These are phyloP conservation scores for Macrobrachium nipponense DNA, from an alignment of 1,140 invertebrate species.

Conservation along the genomic window DNA sequence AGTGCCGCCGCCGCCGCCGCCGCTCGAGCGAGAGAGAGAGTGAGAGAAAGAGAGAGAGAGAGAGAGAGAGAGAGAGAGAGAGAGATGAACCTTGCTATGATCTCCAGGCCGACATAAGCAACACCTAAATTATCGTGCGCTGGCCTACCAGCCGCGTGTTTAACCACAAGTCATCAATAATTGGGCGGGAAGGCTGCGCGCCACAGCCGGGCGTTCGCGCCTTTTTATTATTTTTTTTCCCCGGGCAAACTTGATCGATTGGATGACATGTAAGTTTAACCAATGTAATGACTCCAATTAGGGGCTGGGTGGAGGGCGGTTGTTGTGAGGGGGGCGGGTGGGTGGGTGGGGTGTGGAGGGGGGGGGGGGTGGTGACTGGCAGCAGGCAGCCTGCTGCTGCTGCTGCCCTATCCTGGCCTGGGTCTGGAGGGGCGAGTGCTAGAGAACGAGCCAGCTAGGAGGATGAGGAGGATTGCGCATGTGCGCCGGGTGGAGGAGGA, in stretches of 20 bases:
- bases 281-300: slow-evolving; percentile 61
- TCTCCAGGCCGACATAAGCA: slow-evolving; percentile 29
- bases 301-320: slow-evolving; percentile 45
- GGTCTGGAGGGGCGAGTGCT: slow-evolving; percentile 19
- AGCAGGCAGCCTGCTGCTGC: too few species aligned
- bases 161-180: slow-evolving; percentile 56
- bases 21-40: too few species aligned
- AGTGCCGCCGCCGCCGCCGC: too few species aligned
- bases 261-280: slow-evolving; percentile 60
- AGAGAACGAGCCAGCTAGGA: slow-evolving; percentile 23
- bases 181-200: slow-evolving; percentile 50
- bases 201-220: slow-evolving; percentile 36
- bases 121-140: slow-evolving; percentile 54
- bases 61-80: not conserved
- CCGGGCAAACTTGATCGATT: slow-evolving; percentile 54
- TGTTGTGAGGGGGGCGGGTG: too few species aligned
- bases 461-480: not conserved
- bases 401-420: not conserved
- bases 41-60: not conserved
- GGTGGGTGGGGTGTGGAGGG: too few species aligned
- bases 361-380: slow-evolving; percentile 16
- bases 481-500: not conserved
- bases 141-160: slow-evolving; percentile 42
- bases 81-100: slow-evolving; percentile 39
- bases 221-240: slow-evolving; percentile 26